Base-by-base conservation (phyloP, 2,888 invertebrate species). In the Muscina levida region DNA sequence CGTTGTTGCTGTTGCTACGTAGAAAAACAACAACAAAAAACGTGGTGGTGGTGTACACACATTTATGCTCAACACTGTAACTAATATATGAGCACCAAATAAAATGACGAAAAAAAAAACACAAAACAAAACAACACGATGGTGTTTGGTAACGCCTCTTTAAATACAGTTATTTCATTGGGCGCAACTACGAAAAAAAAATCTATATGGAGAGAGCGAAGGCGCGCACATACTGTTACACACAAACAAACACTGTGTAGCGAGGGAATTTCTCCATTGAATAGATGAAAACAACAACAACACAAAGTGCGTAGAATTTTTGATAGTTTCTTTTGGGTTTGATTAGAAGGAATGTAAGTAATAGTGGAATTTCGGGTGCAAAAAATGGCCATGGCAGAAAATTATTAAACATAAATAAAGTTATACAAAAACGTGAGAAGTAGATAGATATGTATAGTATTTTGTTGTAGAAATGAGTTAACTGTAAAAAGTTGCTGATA, bases 91-190 rank as follows among this genome's bases (percentile, higher is more conserved):
- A 42, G 22, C 17, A 31, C 51, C 51, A 17, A n/a, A 37, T 31
- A 31, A 51, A 67, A 42, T 19, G n/a, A 37, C 15, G 1, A 4
- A 24, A 4, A 15, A 57, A n/a, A 57, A 26, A 8, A 62, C 15
- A 17, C 6, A 17, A 11, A 46, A 51, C 31, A 3, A 42, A 11
- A 53, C 68, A 76, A 70, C 68, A 77, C 79, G 84, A 79, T 88
- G 88, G 90, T 90, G 90, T 90, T 89, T 88, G 88, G 87, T 85
- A 86, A 90, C 90, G 90, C 90, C 90, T 87, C 86, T 85, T 90
- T 90, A 90, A 90, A 90, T 89, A 90, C 90, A 89, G 90, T 90
- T 89, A 90, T 90, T 90, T 90, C 89, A 90, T 90, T 90, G 90
- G 90, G 86, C 88, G 87, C 89, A 86, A 87, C 87, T 87, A 86